Evolutionary conservation across 1,140 invertebrate genomes (phyloP).

Genomic region (Holotrichia oblita): DNA sequence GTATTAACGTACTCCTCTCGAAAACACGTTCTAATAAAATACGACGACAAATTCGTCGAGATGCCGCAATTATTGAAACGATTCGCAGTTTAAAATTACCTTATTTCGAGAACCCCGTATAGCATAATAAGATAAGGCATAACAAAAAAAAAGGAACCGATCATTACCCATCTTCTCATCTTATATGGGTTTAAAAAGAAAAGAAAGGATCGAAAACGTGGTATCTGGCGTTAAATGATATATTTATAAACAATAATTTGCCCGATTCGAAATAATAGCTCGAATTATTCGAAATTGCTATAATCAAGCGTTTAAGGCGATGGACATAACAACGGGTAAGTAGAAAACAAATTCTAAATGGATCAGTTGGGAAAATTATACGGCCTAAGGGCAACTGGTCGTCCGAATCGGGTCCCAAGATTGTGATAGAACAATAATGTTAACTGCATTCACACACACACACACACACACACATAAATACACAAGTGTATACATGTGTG

Average conservation of each 20-base stretch:
- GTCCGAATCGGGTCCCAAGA: constrained; percentile 35
- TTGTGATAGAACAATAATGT: constrained; percentile 22
- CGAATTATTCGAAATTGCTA: constrained; percentile 57
- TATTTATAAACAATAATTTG: constrained; percentile 57
- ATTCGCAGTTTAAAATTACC: too few relatives aligned
- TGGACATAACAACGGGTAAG: constrained; percentile 52
- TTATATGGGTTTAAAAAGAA: constrained; percentile 32
- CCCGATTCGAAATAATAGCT: constrained; percentile 55
- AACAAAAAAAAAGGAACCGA: too few relatives aligned
- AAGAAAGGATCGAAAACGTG: constrained; percentile 34
- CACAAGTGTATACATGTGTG: too few relatives aligned
- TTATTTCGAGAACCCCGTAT: too few relatives aligned
- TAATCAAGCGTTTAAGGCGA: constrained; percentile 55
- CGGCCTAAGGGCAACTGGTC: constrained; percentile 40
- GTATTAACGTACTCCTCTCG: too few relatives aligned
- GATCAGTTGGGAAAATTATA: constrained; percentile 52
- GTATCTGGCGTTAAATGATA: constrained; percentile 52
- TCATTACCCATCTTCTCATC: too few relatives aligned
- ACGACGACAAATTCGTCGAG: too few relatives aligned
- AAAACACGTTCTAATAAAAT: too few relatives aligned
- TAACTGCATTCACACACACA: constrained; percentile 12
- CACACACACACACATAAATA: too few relatives aligned
- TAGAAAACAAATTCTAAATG: constrained; percentile 56
- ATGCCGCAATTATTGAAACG: too few relatives aligned
- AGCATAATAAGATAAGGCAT: too few relatives aligned